Base-by-base conservation (phyloP, 2,797 vertebrate species). In the Sitta carolinensis region DNA sequence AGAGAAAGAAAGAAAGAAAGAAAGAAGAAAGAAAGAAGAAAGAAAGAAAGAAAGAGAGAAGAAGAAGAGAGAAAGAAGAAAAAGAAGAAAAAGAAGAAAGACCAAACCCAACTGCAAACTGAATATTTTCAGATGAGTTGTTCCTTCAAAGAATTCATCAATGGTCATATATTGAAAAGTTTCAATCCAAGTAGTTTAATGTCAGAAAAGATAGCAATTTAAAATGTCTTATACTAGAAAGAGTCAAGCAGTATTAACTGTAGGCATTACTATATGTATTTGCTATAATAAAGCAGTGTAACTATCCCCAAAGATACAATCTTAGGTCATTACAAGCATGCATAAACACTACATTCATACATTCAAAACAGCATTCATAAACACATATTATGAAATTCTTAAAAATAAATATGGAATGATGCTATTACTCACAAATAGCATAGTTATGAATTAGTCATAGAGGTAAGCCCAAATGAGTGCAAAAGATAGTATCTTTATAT, bases 231-330 rank as follows among this genome's bases (percentile, higher is more conserved):
- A 9, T 7, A 18, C 45, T 63, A 47, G 64, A 70, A 77, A 43
- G 16, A 0, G 0, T 51, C 3, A 4, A 74, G 38, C 51, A 68
- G 32, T 0, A 3, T 55, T 64, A 75, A 57, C 64, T 11, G 7
- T 38, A 78, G 68, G 43, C 64, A 64, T 63, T 83, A 10, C 26
- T 74, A 4, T 52, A 22, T 57, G 23, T n/a, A 51, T 36, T 75
- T 13, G 25, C 54, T 73, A 4, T n/a, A 59, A 76, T 16, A 87
- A 75, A 74, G 1, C 23, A 52, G 30, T 47, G 10, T 50, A 83
- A 47, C 47, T 17, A 16, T 78, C 30, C 54, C 36, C 42, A 68
- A 34, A 57, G 76, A 84, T 38, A 43, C 42, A 47, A 43, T 61
- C 68, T 89, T 36, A 74, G 52, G 75, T 55, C 76, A 91, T 73